phyloP scores from a whole-genome alignment of 1,140 invertebrate genomes.

The Pseudomyrmex concolor region DNA sequence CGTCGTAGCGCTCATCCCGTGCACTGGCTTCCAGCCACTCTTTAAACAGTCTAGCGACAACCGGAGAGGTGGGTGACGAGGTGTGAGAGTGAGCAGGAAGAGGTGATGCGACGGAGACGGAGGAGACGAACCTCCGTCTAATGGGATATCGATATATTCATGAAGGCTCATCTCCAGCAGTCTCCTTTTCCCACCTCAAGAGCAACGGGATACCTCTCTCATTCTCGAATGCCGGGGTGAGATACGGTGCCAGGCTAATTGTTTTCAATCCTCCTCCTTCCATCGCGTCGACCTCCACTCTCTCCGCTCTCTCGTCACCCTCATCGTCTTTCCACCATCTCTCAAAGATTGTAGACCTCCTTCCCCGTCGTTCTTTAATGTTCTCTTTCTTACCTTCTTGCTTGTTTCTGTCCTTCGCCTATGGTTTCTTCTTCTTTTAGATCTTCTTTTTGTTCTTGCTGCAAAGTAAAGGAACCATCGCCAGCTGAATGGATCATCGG shows the following conservation, averaged over 20 bases:
- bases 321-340: constrained; percentile 8
- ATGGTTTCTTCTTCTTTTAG: not conserved
- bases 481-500: constrained; percentile 64
- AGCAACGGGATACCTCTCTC: constrained; percentile 28
- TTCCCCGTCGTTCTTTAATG: not conserved
- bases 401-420: constrained; percentile 28
- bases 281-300: constrained; percentile 34
- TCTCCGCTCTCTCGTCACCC: not conserved
- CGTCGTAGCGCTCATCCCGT: constrained; percentile 20
- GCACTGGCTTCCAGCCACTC: constrained; percentile 70
- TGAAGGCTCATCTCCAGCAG: constrained; percentile 73
- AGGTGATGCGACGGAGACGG: not conserved
- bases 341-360: constrained; percentile 37
- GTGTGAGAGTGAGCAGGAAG: not conserved
- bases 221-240: constrained; percentile 51
- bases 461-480: constrained; percentile 29
- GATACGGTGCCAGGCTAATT: constrained; percentile 72
- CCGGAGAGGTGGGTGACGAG: constrained; percentile 12
- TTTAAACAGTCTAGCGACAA: constrained; percentile 75
- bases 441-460: constrained; percentile 4
- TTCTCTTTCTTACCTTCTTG: not conserved
- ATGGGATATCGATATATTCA: constrained; percentile 83
- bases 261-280: constrained; percentile 59
- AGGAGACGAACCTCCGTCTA: constrained; percentile 67
- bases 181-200: constrained; percentile 68